Evolutionary conservation across 2,888 invertebrate genomes (phyloP), one percentile per base, ranked within the genome.

Genomic region (Octonoba sinensis): DNA sequence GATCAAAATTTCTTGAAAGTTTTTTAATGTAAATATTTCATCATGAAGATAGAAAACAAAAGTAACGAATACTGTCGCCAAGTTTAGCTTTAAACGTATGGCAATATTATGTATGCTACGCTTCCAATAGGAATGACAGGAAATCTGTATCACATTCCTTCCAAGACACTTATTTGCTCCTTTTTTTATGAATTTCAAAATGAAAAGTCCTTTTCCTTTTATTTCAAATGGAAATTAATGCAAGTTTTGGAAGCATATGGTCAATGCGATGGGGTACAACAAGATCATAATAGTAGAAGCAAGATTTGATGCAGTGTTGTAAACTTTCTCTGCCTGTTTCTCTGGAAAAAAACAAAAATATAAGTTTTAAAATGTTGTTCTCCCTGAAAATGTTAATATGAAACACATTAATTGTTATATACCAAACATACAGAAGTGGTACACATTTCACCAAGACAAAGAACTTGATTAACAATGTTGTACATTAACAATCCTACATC

Each of bases 111-210:
- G 70, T 76, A 62, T 76, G 67, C 67, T 51, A 75, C 62, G 69
- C 60, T 72, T 24, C 44, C 60, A 47, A 44, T 67, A 76, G 76
- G 76, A 76, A 76, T 76, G 76, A 69, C 76, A 76, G 76, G 76
- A 54, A 16, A 62, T 76, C 76, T 76, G 76, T 76, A 76, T 76
- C 76, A 76, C 76, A 76, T 76, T 76, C 76, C 76, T 76, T 69
- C 76, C 51, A 66, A 67, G 67, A 67, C 66, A 76, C 76, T 70
- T 69, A 56, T 69, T 67, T 67, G 60, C 76, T 49, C 69, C 44
- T 16, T 46, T 69, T 76, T 70, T 51, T 69, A 69, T 6, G 62
- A 47, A 67, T 49, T 27, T 54, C 67, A 67, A 18, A 67, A 49
- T 22, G 22, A 22, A 67, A 36, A 16, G 22, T 18, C n/a, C 24